Evolutionary conservation across 2,797 vertebrate species (phyloP), one percentile per base, ranked within the genome.

Genomic region (Chaenodraco wilsoni): DNA sequence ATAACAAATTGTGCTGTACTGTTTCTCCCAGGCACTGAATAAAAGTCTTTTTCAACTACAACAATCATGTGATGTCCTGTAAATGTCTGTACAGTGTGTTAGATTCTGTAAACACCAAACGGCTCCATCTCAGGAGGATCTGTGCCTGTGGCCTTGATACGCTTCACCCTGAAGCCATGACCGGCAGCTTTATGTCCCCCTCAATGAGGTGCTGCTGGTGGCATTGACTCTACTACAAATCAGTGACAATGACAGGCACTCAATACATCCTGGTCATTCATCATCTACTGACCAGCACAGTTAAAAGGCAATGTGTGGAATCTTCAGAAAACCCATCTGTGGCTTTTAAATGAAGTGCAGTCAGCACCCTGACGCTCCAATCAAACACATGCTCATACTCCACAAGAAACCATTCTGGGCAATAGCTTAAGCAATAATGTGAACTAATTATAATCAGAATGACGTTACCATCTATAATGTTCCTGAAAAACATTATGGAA

Each of bases 1-100:
- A 81, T 88, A 85, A 92, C 84, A 64, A 10, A 90, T 83, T 94
- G 91, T 94, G 92, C 93, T 95, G 93, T 93, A 94, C 87, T 83
- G 88, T 94, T 95, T 94, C 93, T 92, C 93, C 91, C 93, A 95
- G 92, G 95, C 95, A 96, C 96, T 95, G 95, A 96, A 96, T 96
- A 95, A 97, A 96, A 90, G 48, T 72, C 63, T 82, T 92, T 88
- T 91, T 88, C 82, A 91, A 91, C 86, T 84, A 89, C 68, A 76
- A 43, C 43, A 63, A 23, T 49, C 12, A 61, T 64, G 9, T 58
- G 31, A 73, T 37, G 55, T 48, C 12, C 43, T 59, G 4, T 56
- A 23, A 16, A n/a, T 1, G 19, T 58, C 23, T 59, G 14, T 15
- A 16, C 31, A 23, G 9, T 0, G 12, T 69, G 14, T 56, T 40